Evolutionary conservation across 2,888 invertebrate genomes (phyloP), one percentile per base, ranked within the genome.

Genomic region (Lepidocyrtinus sp.): DNA sequence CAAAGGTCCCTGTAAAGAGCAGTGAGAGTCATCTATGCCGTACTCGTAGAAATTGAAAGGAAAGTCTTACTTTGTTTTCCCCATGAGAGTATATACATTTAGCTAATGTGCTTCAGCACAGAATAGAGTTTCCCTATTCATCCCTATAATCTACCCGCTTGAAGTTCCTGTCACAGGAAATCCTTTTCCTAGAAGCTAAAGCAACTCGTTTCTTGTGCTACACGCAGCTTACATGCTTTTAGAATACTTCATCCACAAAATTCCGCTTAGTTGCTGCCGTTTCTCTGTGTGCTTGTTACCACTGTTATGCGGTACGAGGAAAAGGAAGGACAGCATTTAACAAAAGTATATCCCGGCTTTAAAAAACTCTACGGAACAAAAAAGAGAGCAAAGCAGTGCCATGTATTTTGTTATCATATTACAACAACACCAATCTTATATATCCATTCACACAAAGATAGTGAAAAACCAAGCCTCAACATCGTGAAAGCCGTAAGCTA

Each of bases 11-110:
- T 25, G 25, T 50, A 24, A 68, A 74, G 69, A 61, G 15, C 74
- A 22, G 61, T 59, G 70, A 74, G 79, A 79, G 79, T 79, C 79
- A 79, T 79, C 79, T 79, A 79, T 72, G n/a, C 36, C 64, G 15
- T 36, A 21, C 0, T 3, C 26, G 26, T 50, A 9, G 79, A 79
- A 79, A 70, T 70, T 68, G 21, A 1, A 70, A 27, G 70, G 45
- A 26, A 50, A 72, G 61, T 26, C 17, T 3, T 50, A n/a, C 25
- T 73, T 24, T 68, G 61, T 73, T 73, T 50, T 68, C 74, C 21
- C 69, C 64, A 69, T 45, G 24, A n/a, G 45, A 22, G 63, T 55
- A 46, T 50, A 1, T 50, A 17, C 25, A 12, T 27, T 27, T 61
- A 65, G 25, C 19, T 21, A 19, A 1, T 22, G 15, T 22, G n/a